These are phyloP conservation scores for Nothoprocta pentlandii DNA, from an alignment of 2,113 vertebrate species.

Conservation along the genomic window DNA sequence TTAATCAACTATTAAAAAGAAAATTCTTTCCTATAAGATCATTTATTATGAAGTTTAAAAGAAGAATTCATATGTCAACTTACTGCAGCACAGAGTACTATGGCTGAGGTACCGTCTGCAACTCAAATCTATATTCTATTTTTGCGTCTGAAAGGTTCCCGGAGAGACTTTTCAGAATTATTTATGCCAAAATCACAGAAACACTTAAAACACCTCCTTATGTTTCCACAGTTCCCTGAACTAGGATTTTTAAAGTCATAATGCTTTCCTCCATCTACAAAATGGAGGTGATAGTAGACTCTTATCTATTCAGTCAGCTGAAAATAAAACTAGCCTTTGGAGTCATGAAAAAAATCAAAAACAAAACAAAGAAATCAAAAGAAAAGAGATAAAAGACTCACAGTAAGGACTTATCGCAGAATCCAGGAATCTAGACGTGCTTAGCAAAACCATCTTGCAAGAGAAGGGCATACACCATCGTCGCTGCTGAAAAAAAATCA, in stretches of 20 bases:
- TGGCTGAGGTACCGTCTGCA: conserved; percentile 26
- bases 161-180: background rate
- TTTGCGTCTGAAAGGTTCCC: background rate
- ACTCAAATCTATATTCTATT: background rate
- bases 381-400: background rate
- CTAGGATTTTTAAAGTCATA: background rate
- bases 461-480: background rate
- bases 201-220: background rate
- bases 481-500: background rate
- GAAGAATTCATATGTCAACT: background rate
- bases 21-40: background rate
- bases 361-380: too few relatives aligned
- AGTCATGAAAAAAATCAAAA: background rate
- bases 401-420: background rate
- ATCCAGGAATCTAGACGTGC: background rate
- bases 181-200: conserved; percentile 11
- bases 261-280: background rate
- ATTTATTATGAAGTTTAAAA: background rate
- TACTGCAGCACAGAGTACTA: background rate
- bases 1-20: background rate
- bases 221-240: background rate
- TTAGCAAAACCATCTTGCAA: background rate
- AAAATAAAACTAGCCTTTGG: background rate
- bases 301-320: background rate
- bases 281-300: background rate